Base-by-base conservation (phyloP, 2,888 invertebrate genomes). In the Brachycybe producta region DNA sequence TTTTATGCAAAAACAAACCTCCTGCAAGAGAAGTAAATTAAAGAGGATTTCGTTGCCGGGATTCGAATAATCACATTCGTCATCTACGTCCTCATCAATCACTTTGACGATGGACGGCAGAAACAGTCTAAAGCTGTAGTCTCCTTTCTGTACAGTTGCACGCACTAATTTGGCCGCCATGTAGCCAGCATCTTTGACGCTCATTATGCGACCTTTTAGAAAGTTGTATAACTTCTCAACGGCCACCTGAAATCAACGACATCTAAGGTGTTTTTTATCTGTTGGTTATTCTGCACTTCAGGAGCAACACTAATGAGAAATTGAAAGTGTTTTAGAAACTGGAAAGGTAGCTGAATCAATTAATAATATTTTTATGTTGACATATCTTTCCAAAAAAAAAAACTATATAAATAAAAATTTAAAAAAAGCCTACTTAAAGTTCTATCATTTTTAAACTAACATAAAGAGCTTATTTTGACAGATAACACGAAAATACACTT, bases 101-200 rank as follows among this genome's bases (percentile, higher is more conserved):
- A 47, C 17, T 5, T 27, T 70, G 57, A 17, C 59, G 56, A 48
- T 51, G 39, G 26, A 42, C 19, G 35, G 21, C n/a, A 43, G n/a
- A 26, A 42, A 19, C 48, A 11, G 27, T 13, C 43, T 28, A 4
- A 54, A 15, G 44, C 24, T 32, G 21, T 30, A 42, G 27, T 24
- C 42, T 36, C 46, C 28, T 26, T 47, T 42, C 35, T 34, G 70
- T 32, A 70, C 66, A 51, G 70, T 71, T 28, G 72, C 67, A 51
- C 78, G 75, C 54, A 84, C 75, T 52, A 90, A 67, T 8, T 79
- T 76, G 0, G 82, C 84, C 1, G 84, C 77, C 64, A 85, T 75
- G 62, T 79, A 79, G 0, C 88, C 90, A 0, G 87, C 82, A 0
- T 90, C 82, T 59, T 80, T 80, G 0, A 82, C 80, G 65, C 91